Percentiles rank a stretch among this genome's conserved stretches.
These are phyloP conservation scores for Hepsetus odoe DNA, from an alignment of 2,113 vertebrate species.

Conservation along the genomic window DNA sequence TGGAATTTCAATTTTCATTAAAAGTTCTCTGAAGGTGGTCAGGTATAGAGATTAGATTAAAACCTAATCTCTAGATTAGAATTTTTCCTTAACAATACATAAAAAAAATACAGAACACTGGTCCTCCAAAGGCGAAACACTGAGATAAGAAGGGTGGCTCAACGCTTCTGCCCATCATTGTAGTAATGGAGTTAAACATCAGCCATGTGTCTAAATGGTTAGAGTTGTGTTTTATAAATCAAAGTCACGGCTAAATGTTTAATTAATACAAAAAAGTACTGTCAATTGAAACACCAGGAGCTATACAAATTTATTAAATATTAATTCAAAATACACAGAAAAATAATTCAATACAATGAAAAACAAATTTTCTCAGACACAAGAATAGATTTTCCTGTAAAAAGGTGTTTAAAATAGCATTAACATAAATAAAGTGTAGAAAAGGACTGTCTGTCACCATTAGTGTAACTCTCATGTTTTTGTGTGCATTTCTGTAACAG, in stretches of 20 bases:
- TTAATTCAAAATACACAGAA: background rate
- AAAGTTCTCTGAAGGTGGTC: no score
- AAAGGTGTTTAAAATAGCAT: conserved; percentile 19
- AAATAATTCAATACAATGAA: background rate
- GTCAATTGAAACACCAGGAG: background rate
- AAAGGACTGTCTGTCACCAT: conserved; percentile 11
- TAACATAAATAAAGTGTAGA: conserved; percentile 29
- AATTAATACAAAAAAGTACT: background rate
- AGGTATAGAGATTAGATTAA: no score
- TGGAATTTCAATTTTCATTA: no score
- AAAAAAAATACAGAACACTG: no score
- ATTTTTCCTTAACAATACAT: no score
- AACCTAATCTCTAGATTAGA: no score
- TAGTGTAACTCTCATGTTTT: conserved; percentile 43
- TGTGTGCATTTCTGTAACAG: conserved; percentile 13
- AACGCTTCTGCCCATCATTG: no score
- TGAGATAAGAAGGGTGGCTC: no score
- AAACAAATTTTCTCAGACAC: conserved; percentile 42
- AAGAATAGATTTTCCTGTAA: conserved; percentile 22
- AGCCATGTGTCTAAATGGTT: background rate
- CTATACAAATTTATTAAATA: conserved; percentile 57
- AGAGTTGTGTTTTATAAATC: background rate
- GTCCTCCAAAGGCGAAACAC: no score
- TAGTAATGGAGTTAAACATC: background rate
- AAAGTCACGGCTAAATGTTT: background rate